Base-by-base conservation (phyloP, 2,888 invertebrate species). In the Leucozona laternaria region DNA sequence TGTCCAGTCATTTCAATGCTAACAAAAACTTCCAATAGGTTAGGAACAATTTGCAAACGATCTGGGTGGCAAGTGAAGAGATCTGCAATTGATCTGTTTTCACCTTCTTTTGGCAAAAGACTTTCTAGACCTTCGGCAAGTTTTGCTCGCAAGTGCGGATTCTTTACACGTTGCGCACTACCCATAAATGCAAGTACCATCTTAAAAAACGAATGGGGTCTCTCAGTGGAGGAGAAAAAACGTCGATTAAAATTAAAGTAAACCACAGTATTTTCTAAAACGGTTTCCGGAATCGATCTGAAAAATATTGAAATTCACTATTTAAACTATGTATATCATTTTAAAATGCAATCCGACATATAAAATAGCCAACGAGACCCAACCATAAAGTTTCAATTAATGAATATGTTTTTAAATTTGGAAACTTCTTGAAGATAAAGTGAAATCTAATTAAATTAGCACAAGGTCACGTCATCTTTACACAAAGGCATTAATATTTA, bases 1-100 rank as follows among this genome's bases (percentile, higher is more conserved):
- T 98, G 97, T 0, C 98, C 98, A 0, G 98, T 98, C 97, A 98
- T 97, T 93, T 99, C 98, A 84, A 99, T 99, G 88, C 97, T 97
- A n/a, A 99, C 98, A 92, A 98, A 99, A 10, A 99, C 98, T 90
- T 97, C 95, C 76, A 98, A 93, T 34, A 99, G 93, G 90, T 96
- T 96, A 57, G 95, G 94, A 13, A 97, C 96, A 79, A 98, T 94
- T 94, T 98, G 92, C 89, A 94, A 88, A 62, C 95, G 94, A 91
- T 97, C 95, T 1, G 96, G 95, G 92, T 98, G 97, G 71, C 94
- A 94, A 62, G 95, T 94, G 91, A 98, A 97, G 60, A 98, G 92
- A 90, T 95, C 95, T 89, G 97, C 95, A 60, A 96, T 93, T 88
- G 95, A 95, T 28, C 90, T 90, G 11, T 91, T 89, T 17, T 90